phyloP scores from a whole-genome alignment of 2,888 invertebrate species.

The Caenorhabditis imperialis region DNA sequence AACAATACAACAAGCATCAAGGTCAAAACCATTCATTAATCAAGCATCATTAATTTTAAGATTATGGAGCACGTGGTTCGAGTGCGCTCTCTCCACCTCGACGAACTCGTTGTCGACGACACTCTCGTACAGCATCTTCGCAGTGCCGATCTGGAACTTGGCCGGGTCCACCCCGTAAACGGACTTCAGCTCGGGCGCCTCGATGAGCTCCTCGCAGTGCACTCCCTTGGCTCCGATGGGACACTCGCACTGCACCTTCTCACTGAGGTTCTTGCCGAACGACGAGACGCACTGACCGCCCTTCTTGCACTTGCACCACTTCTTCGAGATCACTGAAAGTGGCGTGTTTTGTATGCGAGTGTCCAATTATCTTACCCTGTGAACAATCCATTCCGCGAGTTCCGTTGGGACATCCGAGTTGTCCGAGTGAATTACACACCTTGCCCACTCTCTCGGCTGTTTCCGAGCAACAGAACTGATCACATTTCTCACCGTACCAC shows the following conservation, averaged over 20 bases:
- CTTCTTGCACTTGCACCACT: conserved; percentile 37
- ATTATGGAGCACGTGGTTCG: conserved; percentile 26
- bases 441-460: conserved; percentile 29
- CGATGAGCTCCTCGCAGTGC: conserved; percentile 21
- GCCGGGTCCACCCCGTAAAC: conserved; percentile 35
- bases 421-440: conserved; percentile 20
- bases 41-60: conserved; percentile 36
- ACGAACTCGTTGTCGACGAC: conserved; percentile 33
- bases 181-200: conserved; percentile 14
- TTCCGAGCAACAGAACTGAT: conserved; percentile 36
- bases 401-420: conserved; percentile 25
- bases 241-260: conserved; percentile 29
- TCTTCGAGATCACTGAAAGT: conserved; percentile 11
- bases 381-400: conserved; percentile 21
- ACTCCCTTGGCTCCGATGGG: conserved; percentile 13
- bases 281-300: conserved; percentile 26
- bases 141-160: conserved; percentile 32
- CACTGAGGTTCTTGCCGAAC: conserved; percentile 35
- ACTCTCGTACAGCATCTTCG: conserved; percentile 40
- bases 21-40: background rate
- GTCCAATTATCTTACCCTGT: background rate
- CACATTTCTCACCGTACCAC: conserved; percentile 34
- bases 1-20: background rate
- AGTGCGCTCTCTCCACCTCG: conserved; percentile 22
- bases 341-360: background rate